Base-by-base conservation (phyloP, 2,797 vertebrate species). In the Hypotaenidia philippensis region DNA sequence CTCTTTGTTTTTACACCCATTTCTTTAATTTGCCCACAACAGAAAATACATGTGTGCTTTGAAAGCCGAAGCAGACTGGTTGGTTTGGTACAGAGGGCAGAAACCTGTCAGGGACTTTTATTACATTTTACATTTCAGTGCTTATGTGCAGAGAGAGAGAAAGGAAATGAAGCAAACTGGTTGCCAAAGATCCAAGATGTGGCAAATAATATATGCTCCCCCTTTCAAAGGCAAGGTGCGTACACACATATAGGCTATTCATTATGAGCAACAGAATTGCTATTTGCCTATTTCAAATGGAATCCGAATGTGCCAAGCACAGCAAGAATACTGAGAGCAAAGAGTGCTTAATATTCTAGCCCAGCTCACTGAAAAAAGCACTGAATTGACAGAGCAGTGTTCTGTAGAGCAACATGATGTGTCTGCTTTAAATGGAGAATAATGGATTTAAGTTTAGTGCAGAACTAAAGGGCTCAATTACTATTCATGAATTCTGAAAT, bases 401-500 rank as follows among this genome's bases (percentile, higher is more conserved):
- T 97, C 96, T 97, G 89, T 96, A 97, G 89, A 97, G 94, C 95
- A 98, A 97, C 97, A 96, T 90, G 97, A 97, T 97, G 97, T 97
- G 97, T 98, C 97, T 97, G 89, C 97, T 97, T 97, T 97, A 98
- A 98, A 98, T 97, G 94, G 97, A 98, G 97, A 98, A 97, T 97
- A 98, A 98, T 97, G 94, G 96, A 97, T 98, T 98, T 98, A 98
- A 98, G 97, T 98, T 98, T 96, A 97, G 89, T 95, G 97, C 92
- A 97, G 96, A 98, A 98, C 96, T 96, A 97, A 98, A 97, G 93
- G 96, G 95, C 93, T 97, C 97, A 96, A 98, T 98, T 97, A 96
- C 97, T 98, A 98, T 98, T 98, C 97, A 98, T 98, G 96, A 98
- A 97, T 97, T 98, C 97, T 96, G 93, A 98, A 98, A 97, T 95